Evolutionary conservation across 1,140 invertebrate genomes (phyloP).

Genomic region (Atta cephalotes): DNA sequence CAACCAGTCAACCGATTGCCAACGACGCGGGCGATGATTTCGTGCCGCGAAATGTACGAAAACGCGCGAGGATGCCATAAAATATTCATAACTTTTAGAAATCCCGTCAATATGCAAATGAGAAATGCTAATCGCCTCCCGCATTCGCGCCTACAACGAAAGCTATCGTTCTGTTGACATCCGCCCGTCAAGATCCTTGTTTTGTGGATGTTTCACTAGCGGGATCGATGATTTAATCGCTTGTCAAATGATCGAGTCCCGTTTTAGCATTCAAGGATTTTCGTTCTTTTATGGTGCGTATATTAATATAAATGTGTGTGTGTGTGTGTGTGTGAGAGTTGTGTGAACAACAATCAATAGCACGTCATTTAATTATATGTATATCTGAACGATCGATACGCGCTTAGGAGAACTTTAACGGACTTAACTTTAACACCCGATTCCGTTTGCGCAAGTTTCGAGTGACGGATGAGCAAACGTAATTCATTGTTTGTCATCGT

Average conservation of each 20-base stretch:
- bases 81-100: slow-evolving; percentile 87
- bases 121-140: slow-evolving; percentile 84
- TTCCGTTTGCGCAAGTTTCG: slow-evolving; percentile 40
- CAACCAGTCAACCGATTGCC: neutral
- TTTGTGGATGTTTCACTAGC: slow-evolving; percentile 50
- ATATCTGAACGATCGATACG: neutral
- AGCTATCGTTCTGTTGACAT: slow-evolving; percentile 83
- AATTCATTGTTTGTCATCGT: slow-evolving; percentile 44
- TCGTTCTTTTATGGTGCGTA: slow-evolving; percentile 5
- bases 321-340: too few relatives aligned
- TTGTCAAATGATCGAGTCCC: neutral
- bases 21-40: neutral
- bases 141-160: slow-evolving; percentile 80
- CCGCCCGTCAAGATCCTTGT: slow-evolving; percentile 73
- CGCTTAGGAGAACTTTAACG: neutral
- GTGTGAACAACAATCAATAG: slow-evolving; percentile 22
- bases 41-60: slow-evolving; percentile 27
- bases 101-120: slow-evolving; percentile 87
- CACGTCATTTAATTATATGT: slow-evolving; percentile 49
- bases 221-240: slow-evolving; percentile 51
- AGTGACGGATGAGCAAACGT: slow-evolving; percentile 40
- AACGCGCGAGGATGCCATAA: slow-evolving; percentile 72
- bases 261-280: slow-evolving; percentile 14
- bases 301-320: too few relatives aligned
- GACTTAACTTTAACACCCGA: neutral